Base-by-base conservation (phyloP, 2,113 vertebrate genomes). In the Pyrgilauda ruficollis region DNA sequence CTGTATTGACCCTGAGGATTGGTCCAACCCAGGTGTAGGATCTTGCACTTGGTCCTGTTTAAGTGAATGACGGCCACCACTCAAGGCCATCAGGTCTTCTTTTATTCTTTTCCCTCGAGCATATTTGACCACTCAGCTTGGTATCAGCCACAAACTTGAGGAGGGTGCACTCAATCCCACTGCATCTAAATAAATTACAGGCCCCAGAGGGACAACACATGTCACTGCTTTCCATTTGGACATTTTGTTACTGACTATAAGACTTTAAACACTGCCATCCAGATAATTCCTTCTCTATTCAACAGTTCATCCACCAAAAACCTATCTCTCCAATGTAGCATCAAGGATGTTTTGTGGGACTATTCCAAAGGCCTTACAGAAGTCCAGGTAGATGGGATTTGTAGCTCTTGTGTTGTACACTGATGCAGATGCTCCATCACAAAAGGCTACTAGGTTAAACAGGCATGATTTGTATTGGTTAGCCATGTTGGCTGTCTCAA, bases 401-500 rank as follows among this genome's bases (percentile, higher is more conserved):
- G 7, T 50, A 50, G 22, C 22, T 66, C 59, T 23, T 28, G 8
- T 31, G 56, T 14, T 59, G 37, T 43, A 35, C 59, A 58, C 12
- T 33, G 43, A 28, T 44, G 27, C 14, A 73, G 30, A 22, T 35
- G 43, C 14, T 31, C 15, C 0, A 0, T 43, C 50, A 50, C 16
- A 58, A 18, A 66, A 81, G 10, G 16, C 15, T 44, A 43, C 31
- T 58, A 64, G 21, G 43, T 56, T 31, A 66, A 16, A 19, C 18
- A 73, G 17, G 14, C 13, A 50, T 37, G 5, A 58, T 37, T 37
- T 37, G 11, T 17, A 6, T 37, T 44, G 7, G 5, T 58, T 30
- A 44, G 12, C 4, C 22, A 50, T 23, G 10, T 13, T 58, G 22
- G 8, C 10, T 66, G 18, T 73, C 18, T 66, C 31, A 73, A 66